Percentiles rank a stretch among this genome's conserved stretches.
Evolutionary conservation across 1,140 invertebrate genomes (phyloP).

Genomic region (Aradophagus sp.): DNA sequence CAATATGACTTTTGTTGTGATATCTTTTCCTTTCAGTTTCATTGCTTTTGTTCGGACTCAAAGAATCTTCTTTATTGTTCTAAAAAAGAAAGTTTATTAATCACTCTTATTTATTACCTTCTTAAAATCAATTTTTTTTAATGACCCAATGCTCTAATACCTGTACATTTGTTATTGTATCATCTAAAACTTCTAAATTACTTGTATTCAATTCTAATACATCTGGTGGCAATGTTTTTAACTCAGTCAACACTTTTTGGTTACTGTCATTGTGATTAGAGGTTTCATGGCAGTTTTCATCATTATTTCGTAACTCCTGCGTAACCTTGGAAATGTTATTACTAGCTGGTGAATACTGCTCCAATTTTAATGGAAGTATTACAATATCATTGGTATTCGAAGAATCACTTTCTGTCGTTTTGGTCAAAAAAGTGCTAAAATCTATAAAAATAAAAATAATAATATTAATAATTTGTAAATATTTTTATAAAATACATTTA

Average conservation of each 20-base stretch:
- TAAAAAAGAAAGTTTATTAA: no score
- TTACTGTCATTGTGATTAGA: constrained; percentile 1
- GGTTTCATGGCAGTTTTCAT: no score
- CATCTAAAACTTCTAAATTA: no score
- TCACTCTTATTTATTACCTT: no score
- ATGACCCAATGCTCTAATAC: no score
- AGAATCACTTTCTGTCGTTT: no score
- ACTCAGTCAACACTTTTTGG: constrained; percentile 6
- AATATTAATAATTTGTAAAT: no score
- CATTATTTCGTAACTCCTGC: neutral
- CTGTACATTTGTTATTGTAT: no score
- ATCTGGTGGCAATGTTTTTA: neutral
- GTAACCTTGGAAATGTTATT: constrained; percentile 10
- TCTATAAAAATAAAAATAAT: no score
- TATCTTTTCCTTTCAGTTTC: constrained; percentile 32
- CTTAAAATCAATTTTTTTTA: no score
- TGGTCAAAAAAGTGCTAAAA: no score
- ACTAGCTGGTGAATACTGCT: constrained; percentile 21
- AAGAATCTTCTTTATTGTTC: constrained; percentile 17
- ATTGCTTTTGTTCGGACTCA: constrained; percentile 10
- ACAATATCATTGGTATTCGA: constrained; percentile 6
- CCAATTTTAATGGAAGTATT: constrained; percentile 55
- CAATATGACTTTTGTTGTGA: constrained; percentile 65
- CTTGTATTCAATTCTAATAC: constrained; percentile 3
- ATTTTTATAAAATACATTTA: no score